Evolutionary conservation across 2,113 vertebrate genomes (phyloP).

Genomic region (Ia io): DNA sequence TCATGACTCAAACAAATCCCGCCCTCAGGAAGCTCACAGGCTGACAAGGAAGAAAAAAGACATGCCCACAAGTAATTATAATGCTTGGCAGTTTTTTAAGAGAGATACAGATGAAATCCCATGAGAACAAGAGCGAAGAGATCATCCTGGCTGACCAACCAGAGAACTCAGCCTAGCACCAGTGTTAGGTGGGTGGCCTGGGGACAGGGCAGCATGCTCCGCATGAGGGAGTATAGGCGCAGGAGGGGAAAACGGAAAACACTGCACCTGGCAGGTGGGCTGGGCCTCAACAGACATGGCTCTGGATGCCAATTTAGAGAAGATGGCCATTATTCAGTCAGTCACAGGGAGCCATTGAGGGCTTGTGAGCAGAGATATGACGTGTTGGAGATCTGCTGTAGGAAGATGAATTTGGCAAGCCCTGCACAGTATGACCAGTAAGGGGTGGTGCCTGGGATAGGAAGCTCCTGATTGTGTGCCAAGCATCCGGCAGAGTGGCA

Average conservation of each 20-base stretch:
- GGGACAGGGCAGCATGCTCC: not conserved
- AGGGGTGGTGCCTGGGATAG: not conserved
- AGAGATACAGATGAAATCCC: not conserved
- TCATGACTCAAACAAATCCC: not conserved
- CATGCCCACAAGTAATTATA: not conserved
- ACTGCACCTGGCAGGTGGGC: not conserved
- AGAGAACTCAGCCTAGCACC: too few relatives aligned
- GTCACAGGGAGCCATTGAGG: not conserved
- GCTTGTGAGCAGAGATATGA: not conserved
- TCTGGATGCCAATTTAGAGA: not conserved
- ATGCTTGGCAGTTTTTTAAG: not conserved
- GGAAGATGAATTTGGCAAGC: not conserved
- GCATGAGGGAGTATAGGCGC: rapidly evolving
- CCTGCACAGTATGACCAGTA: not conserved
- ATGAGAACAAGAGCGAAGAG: not conserved
- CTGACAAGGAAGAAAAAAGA: not conserved
- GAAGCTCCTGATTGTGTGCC: not conserved
- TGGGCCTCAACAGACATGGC: not conserved
- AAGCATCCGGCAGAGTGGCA: not conserved
- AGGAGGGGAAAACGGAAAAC: not conserved
- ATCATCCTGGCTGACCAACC: not conserved
- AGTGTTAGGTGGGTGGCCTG: not conserved
- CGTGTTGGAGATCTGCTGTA: not conserved
- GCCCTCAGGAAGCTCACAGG: not conserved
- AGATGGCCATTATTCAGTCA: not conserved